phyloP scores from a whole-genome alignment of 2,113 vertebrate genomes.

The Chloropsis hardwickii region DNA sequence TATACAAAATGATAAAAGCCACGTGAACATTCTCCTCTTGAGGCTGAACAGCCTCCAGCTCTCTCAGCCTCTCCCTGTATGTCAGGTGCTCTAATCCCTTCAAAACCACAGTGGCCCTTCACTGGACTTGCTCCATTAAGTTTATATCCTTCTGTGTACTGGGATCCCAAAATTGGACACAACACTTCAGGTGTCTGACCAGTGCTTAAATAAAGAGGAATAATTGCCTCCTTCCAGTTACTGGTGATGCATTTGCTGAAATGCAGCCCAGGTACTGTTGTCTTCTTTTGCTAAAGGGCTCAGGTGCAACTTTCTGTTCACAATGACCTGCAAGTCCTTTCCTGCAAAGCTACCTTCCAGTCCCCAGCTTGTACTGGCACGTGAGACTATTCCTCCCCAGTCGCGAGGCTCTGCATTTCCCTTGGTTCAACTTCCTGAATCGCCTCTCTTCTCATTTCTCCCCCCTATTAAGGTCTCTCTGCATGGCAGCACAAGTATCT shows the following conservation, averaged over 20 bases:
- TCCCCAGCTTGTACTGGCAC: neutral
- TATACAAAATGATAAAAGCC: neutral
- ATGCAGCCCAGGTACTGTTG: neutral
- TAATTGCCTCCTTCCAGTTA: neutral
- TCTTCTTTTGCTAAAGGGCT: neutral
- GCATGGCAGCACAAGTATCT: neutral
- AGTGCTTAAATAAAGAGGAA: neutral
- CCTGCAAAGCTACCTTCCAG: neutral
- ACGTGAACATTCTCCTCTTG: neutral
- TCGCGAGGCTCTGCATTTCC: neutral
- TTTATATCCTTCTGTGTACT: neutral
- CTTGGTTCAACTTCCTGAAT: neutral
- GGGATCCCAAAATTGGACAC: neutral
- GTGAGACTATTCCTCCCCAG: neutral
- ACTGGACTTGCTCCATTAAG: neutral
- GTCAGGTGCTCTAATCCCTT: neutral
- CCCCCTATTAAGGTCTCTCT: fast-evolving
- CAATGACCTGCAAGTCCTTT: neutral
- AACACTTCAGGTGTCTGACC: neutral
- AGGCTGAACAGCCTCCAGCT: neutral
- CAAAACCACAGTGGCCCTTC: neutral
- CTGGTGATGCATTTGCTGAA: neutral
- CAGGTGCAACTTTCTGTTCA: neutral
- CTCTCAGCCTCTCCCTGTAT: neutral
- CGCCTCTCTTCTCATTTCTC: neutral